phyloP scores from a whole-genome alignment of 2,113 vertebrate genomes.

The Thamnaconus septentrionalis region DNA sequence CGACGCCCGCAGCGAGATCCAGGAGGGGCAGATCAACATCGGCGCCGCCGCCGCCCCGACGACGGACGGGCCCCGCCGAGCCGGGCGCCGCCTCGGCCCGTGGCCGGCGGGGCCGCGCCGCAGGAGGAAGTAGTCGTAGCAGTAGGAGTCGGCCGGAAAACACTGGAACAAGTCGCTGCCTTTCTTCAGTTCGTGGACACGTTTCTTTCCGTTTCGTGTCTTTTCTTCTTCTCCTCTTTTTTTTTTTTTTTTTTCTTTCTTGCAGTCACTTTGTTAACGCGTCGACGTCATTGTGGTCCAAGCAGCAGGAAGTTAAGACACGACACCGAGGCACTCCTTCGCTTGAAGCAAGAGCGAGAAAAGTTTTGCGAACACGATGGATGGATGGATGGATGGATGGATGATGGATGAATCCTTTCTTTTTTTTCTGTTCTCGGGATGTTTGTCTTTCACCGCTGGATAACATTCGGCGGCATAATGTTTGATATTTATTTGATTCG shows the following conservation, averaged over 20 bases:
- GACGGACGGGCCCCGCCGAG: slow-evolving; percentile 12
- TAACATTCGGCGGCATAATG: too few relatives aligned
- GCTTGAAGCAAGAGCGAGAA: too few relatives aligned
- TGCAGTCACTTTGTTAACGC: background rate
- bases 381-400: too few relatives aligned
- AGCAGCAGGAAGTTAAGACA: too few relatives aligned
- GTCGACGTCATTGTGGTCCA: slow-evolving; percentile 6
- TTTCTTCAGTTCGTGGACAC: background rate
- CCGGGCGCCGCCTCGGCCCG: slow-evolving; percentile 73
- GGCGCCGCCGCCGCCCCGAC: slow-evolving; percentile 76
- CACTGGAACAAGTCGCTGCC: background rate
- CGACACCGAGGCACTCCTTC: too few relatives aligned
- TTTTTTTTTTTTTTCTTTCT: too few relatives aligned
- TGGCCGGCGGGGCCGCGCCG: slow-evolving; percentile 87
- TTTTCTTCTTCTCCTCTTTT: too few relatives aligned
- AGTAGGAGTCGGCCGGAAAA: background rate
- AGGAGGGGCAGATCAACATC: slow-evolving; percentile 97
- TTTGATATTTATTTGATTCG: too few relatives aligned
- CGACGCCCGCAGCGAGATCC: slow-evolving; percentile 89
- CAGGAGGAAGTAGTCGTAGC: slow-evolving; percentile 83
- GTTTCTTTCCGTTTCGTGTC: background rate
- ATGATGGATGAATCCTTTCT: too few relatives aligned
- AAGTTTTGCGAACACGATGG: too few relatives aligned
- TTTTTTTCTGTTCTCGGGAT: too few relatives aligned
- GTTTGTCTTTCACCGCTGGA: too few relatives aligned